Percentiles rank a stretch among this genome's conserved stretches.
phyloP scores from a whole-genome alignment of 2,797 vertebrate species.

The Coregonus ussuriensis region DNA sequence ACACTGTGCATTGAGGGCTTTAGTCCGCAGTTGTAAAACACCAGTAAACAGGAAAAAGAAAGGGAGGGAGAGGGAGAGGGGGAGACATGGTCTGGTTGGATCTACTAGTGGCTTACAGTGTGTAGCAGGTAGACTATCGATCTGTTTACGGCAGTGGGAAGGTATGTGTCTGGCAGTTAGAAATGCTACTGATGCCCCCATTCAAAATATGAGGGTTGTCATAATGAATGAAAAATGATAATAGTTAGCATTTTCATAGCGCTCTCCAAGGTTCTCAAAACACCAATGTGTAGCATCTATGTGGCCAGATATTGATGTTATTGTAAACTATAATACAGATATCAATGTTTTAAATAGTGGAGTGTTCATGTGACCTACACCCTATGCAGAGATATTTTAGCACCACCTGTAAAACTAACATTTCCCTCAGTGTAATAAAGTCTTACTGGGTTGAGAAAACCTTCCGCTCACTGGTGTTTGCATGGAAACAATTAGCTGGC shows the following conservation, averaged over 20 bases:
- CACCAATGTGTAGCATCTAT: too few species aligned
- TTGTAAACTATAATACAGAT: too few species aligned
- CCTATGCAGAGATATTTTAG: neutral
- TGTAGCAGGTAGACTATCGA: neutral
- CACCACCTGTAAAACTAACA: neutral
- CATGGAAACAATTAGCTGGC: conserved; percentile 26
- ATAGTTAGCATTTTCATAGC: too few species aligned
- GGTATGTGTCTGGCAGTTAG: neutral
- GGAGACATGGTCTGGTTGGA: neutral
- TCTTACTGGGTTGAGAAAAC: conserved; percentile 36
- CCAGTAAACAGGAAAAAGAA: conserved; percentile 7
- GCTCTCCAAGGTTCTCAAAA: too few species aligned
- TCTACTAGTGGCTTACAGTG: neutral
- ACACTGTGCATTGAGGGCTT: neutral
- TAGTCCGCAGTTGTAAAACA: conserved; percentile 40
- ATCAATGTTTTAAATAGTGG: too few species aligned
- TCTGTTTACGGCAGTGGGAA: neutral
- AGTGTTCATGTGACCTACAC: too few species aligned
- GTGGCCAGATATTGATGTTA: too few species aligned
- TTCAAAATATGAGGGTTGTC: too few species aligned
- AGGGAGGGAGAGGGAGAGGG: neutral
- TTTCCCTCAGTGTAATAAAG: neutral
- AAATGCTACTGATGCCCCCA: neutral
- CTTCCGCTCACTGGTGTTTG: conserved; percentile 28
- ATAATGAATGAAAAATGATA: too few species aligned